phyloP scores from a whole-genome alignment of 2,797 vertebrate genomes.

The Malacoctenus gilli region DNA sequence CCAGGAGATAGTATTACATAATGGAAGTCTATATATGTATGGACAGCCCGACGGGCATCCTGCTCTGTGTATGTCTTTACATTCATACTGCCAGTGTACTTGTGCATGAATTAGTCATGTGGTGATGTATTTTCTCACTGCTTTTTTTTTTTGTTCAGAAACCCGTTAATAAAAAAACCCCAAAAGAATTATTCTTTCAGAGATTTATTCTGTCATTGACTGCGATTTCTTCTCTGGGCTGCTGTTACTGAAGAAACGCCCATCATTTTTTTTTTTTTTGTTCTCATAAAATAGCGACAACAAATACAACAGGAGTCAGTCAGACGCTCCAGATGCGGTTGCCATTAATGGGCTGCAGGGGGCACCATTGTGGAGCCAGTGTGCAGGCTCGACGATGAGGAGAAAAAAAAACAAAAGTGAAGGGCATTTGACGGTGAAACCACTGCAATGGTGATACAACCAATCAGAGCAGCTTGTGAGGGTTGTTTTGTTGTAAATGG shows the following conservation, averaged over 20 bases:
- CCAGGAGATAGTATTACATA: slow-evolving; percentile 38
- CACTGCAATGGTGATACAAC: not conserved
- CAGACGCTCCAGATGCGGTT: slow-evolving; percentile 4
- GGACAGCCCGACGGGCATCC: slow-evolving; percentile 10
- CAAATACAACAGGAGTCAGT: slow-evolving; percentile 6
- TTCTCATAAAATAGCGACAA: not conserved
- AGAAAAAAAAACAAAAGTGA: slow-evolving; percentile 8
- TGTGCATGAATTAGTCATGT: slow-evolving; percentile 6
- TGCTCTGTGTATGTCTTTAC: slow-evolving; percentile 14
- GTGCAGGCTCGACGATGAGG: not conserved
- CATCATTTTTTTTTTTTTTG: not conserved
- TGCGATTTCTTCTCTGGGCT: not conserved
- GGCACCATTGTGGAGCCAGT: slow-evolving; percentile 62
- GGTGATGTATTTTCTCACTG: not conserved
- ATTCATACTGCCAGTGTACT: slow-evolving; percentile 12
- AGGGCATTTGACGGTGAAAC: not conserved
- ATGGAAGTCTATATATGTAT: slow-evolving; percentile 26
- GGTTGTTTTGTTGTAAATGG: no score
- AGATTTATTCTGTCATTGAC: no score
- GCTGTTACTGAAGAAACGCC: not conserved
- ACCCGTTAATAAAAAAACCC: no score
- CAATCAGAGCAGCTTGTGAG: not conserved
- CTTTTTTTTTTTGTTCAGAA: no score
- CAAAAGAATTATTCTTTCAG: not conserved
- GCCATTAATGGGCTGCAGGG: slow-evolving; percentile 54